phyloP scores from a whole-genome alignment of 1,140 invertebrate species.

The Drosophila bipectinata region DNA sequence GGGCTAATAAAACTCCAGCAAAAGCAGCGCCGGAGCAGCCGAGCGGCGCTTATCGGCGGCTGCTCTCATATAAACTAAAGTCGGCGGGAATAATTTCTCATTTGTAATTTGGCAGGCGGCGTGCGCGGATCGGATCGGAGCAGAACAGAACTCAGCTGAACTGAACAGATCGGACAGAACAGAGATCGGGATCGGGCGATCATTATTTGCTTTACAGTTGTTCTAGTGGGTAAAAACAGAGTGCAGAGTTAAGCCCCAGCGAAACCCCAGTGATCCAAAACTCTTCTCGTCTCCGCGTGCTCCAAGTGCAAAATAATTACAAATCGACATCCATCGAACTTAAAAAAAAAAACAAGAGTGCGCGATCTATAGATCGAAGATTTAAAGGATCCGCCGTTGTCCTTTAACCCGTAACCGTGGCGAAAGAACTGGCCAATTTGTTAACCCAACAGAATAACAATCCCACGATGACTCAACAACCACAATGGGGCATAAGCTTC shows the following conservation, averaged over 20 bases:
- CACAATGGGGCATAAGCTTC: conserved; percentile 78
- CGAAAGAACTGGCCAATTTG: conserved; percentile 66
- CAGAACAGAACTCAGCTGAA: conserved; percentile 6
- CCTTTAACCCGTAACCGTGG: conserved; percentile 53
- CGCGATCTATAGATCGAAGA: not conserved
- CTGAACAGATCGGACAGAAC: conserved; percentile 31
- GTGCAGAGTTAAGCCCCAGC: not conserved
- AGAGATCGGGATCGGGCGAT: conserved; percentile 40
- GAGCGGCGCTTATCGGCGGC: conserved; percentile 64
- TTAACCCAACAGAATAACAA: conserved; percentile 59
- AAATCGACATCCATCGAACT: conserved; percentile 3
- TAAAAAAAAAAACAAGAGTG: conserved; percentile 2
- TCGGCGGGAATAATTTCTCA: conserved; percentile 77
- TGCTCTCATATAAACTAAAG: conserved; percentile 83
- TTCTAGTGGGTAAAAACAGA: not conserved
- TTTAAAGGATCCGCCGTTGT: conserved; percentile 33
- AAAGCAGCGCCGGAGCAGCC: conserved; percentile 35
- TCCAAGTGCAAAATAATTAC: conserved; percentile 12
- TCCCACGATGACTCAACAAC: conserved; percentile 78
- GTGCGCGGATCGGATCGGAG: conserved; percentile 65
- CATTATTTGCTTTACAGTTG: conserved; percentile 26
- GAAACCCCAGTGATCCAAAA: not conserved
- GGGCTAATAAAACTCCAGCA: conserved; percentile 46
- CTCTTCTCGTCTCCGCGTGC: conserved; percentile 13
- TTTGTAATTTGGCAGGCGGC: conserved; percentile 82